phyloP scores from a whole-genome alignment of 2,797 vertebrate species.

The Myiotriccus ornatus region DNA sequence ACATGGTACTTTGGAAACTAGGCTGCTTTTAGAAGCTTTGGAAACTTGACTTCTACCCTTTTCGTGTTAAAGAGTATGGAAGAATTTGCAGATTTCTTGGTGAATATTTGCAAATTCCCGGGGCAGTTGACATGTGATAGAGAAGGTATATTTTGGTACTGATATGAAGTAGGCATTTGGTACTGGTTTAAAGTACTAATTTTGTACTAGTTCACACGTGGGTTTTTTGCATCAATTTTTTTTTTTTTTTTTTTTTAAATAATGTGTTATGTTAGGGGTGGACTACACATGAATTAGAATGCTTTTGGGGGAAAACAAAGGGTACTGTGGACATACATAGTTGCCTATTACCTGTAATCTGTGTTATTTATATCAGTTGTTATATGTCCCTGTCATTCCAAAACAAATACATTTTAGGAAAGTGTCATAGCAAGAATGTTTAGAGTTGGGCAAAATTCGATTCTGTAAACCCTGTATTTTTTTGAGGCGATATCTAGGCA shows the following conservation, averaged over 20 bases:
- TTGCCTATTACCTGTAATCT: neutral
- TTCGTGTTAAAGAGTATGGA: neutral
- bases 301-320: conserved; percentile 23
- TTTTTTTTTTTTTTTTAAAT: neutral
- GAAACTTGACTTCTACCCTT: neutral
- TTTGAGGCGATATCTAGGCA: neutral
- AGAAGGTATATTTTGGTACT: neutral
- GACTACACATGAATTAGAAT: conserved; percentile 15
- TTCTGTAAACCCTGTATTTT: neutral
- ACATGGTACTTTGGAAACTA: neutral
- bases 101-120: conserved; percentile 62
- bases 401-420: neutral
- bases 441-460: neutral
- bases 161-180: neutral
- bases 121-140: neutral
- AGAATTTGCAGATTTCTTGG: conserved; percentile 57
- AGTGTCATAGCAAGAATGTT: neutral
- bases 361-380: neutral
- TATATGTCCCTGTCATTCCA: neutral
- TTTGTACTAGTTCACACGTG: neutral
- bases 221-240: neutral
- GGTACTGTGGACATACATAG: neutral
- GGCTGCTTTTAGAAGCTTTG: neutral
- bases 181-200: neutral
- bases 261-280: conserved; percentile 24